Conservation (phyloP, 1,140 invertebrate genomes). For the Saccostrea echinata region DNA sequence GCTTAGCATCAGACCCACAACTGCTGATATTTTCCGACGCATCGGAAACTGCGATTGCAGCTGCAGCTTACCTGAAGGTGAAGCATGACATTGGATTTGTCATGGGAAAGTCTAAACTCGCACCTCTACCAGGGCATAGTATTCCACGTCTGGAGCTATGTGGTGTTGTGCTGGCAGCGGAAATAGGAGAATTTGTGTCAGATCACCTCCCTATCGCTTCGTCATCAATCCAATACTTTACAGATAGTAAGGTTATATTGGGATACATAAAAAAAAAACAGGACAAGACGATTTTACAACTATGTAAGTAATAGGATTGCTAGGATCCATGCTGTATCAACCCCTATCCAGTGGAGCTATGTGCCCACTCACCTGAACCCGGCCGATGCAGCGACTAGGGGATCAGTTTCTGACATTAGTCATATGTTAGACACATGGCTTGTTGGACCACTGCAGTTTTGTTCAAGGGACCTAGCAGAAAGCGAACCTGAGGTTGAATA, state of each 20-base stretch:
- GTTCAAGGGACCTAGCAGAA: too few relatives aligned
- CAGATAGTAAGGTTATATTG: constrained; percentile 50
- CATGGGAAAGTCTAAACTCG: too few relatives aligned
- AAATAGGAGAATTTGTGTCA: constrained; percentile 38
- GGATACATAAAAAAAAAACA: constrained; percentile 49
- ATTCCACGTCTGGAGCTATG: constrained; percentile 49
- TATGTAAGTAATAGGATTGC: constrained; percentile 46
- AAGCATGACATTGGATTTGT: not conserved
- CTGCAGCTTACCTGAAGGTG: not conserved
- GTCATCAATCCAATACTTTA: constrained; percentile 25
- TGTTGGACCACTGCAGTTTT: too few relatives aligned
- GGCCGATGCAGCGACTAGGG: constrained; percentile 2
- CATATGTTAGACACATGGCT: too few relatives aligned
- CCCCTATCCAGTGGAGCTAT: constrained; percentile 39
- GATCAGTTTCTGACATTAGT: too few relatives aligned
- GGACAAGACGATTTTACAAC: constrained; percentile 47
- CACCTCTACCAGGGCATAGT: constrained; percentile 1
- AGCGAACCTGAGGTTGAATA: too few relatives aligned
- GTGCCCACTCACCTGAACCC: not conserved
- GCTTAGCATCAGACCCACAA: not conserved
- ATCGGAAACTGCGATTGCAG: not conserved
- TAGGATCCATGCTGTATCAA: constrained; percentile 8
- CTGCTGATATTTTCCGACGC: constrained; percentile 1
- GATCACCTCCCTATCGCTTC: not conserved
- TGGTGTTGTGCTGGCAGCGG: constrained; percentile 41